These are phyloP conservation scores for Zhengitettix transpicula DNA, from an alignment of 2,888 invertebrate genomes.

Conservation along the genomic window DNA sequence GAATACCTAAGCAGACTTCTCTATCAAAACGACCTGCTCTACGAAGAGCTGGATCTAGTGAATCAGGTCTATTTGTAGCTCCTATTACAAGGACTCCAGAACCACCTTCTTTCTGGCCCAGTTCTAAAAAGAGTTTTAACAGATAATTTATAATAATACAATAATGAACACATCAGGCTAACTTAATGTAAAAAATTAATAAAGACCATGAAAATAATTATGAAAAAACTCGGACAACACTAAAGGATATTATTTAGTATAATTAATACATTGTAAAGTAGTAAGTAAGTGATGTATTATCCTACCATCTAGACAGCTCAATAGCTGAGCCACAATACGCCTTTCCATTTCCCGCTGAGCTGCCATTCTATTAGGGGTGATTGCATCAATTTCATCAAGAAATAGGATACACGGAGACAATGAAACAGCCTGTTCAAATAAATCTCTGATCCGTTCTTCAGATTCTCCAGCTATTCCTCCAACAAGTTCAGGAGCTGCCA, in stretches of 20 bases:
- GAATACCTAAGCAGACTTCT: conserved; percentile 87
- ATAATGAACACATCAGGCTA: too few relatives aligned
- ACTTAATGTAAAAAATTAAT: too few relatives aligned
- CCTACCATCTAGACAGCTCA: conserved; percentile 72
- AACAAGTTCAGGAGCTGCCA: conserved; percentile 83
- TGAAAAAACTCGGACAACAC: too few relatives aligned
- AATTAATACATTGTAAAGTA: too few relatives aligned
- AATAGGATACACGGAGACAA: conserved; percentile 73
- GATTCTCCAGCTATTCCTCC: conserved; percentile 92
- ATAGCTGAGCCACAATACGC: conserved; percentile 82
- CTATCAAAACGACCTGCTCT: conserved; percentile 86
- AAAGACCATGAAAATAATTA: too few relatives aligned
- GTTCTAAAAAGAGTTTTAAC: conserved; percentile 27
- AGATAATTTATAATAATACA: too few relatives aligned
- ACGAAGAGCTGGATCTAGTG: conserved; percentile 80
- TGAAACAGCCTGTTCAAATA: conserved; percentile 69
- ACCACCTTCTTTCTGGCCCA: conserved; percentile 33
- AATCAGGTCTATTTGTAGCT: conserved; percentile 88
- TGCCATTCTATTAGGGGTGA: conserved; percentile 75
- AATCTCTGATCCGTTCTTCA: conserved; percentile 77
- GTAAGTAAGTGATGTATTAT: background rate
- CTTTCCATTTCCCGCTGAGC: conserved; percentile 93
- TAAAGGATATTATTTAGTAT: too few relatives aligned
- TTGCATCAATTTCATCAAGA: conserved; percentile 94
- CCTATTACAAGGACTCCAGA: conserved; percentile 70